Evolutionary conservation across 2,888 invertebrate genomes (phyloP).

Genomic region (Anthoptus insignis): DNA sequence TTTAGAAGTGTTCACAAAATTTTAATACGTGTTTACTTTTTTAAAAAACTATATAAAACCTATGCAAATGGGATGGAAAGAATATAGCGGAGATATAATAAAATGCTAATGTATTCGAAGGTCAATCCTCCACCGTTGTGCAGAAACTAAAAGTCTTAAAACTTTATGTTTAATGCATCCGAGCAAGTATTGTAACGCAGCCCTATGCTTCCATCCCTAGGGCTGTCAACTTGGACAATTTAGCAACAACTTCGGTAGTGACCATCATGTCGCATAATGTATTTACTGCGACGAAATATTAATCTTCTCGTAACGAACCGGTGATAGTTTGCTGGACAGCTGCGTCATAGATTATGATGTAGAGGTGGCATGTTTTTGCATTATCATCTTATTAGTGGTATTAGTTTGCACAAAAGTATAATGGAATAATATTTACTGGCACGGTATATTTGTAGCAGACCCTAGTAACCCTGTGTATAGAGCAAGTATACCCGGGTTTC

Average conservation of each 20-base stretch:
- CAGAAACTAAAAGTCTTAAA: conserved; percentile 8
- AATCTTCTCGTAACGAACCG: conserved; percentile 79
- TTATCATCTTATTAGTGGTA: no score
- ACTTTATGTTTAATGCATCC: conserved; percentile 19
- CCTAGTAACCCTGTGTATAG: no score
- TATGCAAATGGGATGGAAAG: background rate
- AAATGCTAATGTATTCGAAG: conserved; percentile 3
- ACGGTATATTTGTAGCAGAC: no score
- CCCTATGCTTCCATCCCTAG: conserved; percentile 65
- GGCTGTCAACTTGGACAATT: conserved; percentile 82
- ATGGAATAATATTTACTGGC: no score
- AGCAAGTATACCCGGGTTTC: no score
- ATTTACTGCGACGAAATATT: conserved; percentile 85
- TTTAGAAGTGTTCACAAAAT: no score
- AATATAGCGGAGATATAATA: background rate
- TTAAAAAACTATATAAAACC: background rate
- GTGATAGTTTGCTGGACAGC: conserved; percentile 68
- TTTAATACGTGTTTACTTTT: no score
- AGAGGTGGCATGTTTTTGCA: background rate
- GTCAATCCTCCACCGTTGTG: conserved; percentile 2
- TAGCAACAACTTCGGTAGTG: conserved; percentile 74
- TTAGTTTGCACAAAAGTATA: no score
- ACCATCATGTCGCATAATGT: conserved; percentile 74
- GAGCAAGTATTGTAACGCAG: conserved; percentile 48
- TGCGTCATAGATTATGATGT: conserved; percentile 61